Conservation (phyloP, 2,888 invertebrate genomes). For the Oxystoma pomonae region DNA sequence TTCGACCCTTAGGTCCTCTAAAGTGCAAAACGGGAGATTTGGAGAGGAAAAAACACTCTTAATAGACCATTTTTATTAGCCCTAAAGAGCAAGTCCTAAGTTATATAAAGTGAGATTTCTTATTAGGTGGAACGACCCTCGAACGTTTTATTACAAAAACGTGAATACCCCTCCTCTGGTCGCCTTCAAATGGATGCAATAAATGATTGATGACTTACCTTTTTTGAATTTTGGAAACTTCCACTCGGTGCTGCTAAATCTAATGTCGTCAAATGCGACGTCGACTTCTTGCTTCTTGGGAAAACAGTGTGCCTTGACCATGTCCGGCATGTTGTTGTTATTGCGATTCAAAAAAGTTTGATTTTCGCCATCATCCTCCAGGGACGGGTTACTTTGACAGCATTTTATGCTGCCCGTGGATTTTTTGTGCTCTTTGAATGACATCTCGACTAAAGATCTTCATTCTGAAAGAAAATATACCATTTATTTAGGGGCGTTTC, state of each 20-base stretch:
- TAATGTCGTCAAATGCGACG: constrained; percentile 64
- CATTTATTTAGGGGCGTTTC: no score
- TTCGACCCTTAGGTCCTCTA: no score
- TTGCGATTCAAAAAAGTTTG: constrained; percentile 27
- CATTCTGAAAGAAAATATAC: not conserved
- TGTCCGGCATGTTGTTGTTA: constrained; percentile 30
- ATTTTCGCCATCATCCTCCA: constrained; percentile 22
- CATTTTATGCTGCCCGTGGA: constrained; percentile 30
- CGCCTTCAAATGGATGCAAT: no score
- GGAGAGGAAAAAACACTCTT: no score
- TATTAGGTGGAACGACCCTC: no score
- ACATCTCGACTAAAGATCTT: constrained; percentile 15
- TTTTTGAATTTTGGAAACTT: constrained; percentile 37
- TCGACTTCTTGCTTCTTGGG: constrained; percentile 60
- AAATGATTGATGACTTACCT: no score
- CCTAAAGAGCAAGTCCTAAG: no score
- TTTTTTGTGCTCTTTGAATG: constrained; percentile 21
- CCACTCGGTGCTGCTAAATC: constrained; percentile 56
- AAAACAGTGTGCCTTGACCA: constrained; percentile 45
- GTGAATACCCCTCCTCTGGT: no score
- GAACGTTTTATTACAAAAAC: no score
- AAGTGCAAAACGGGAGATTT: no score
- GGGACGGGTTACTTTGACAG: constrained; percentile 37
- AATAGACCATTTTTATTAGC: no score
- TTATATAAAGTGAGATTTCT: no score